Conservation (phyloP, 2,888 invertebrate species). For the Thumatha senex region DNA sequence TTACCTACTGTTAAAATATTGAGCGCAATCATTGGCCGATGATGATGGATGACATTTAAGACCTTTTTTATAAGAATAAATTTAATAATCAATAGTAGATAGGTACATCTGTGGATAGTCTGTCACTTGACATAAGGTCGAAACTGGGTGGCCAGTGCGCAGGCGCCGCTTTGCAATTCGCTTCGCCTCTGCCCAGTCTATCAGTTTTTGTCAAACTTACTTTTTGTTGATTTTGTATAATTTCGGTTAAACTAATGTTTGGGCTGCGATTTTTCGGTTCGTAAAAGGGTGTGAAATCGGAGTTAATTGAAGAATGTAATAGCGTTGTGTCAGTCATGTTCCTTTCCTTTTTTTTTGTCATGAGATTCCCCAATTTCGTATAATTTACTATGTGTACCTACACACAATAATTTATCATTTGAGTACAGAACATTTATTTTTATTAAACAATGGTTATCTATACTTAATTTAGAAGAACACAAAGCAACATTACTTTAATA, state of each 20-base stretch:
- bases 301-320: constrained; percentile 79
- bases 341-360: constrained; percentile 58
- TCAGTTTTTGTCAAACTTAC: constrained; percentile 63
- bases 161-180: constrained; percentile 52
- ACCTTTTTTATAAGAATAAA: too few relatives aligned
- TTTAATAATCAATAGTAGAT: too few relatives aligned
- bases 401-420: constrained; percentile 26
- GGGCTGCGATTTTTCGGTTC: constrained; percentile 83
- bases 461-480: constrained; percentile 40
- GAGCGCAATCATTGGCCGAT: too few relatives aligned
- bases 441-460: constrained; percentile 39
- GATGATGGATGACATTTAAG: too few relatives aligned
- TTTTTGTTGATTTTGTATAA: constrained; percentile 80
- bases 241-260: constrained; percentile 82
- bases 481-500: constrained; percentile 35
- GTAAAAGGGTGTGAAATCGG: constrained; percentile 82
- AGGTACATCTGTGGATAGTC: too few relatives aligned
- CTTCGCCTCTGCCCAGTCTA: constrained; percentile 53
- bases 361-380: constrained; percentile 30
- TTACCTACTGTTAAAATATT: too few relatives aligned
- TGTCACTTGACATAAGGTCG: not conserved
- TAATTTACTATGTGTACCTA: constrained; percentile 22
- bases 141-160: constrained; percentile 21
- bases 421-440: not conserved
- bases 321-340: constrained; percentile 75